Conservation (phyloP, 2,797 vertebrate species). For the Melanotaenia trifasciata region DNA sequence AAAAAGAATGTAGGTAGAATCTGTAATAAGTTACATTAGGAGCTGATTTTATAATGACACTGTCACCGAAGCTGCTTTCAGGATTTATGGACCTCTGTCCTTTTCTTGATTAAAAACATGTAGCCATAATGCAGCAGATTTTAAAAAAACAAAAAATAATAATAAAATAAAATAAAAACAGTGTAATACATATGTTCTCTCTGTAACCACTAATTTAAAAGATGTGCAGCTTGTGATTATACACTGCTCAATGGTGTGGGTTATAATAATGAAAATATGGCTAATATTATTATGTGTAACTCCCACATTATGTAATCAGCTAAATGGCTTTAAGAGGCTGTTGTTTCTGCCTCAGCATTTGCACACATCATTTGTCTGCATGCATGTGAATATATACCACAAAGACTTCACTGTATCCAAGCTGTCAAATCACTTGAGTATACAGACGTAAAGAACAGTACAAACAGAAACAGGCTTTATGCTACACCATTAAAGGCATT, state of each 20-base stretch:
- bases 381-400: constrained; percentile 24
- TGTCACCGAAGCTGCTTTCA: constrained; percentile 44
- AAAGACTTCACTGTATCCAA: constrained; percentile 13
- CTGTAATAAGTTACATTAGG: constrained; percentile 53
- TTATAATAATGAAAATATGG: constrained; percentile 19
- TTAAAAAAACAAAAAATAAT: no score
- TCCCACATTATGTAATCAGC: constrained; percentile 38
- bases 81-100: constrained; percentile 35
- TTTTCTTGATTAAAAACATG: constrained; percentile 58
- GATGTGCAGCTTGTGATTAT: constrained; percentile 46
- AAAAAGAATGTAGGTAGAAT: constrained; percentile 43
- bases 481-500: constrained; percentile 24
- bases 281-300: constrained; percentile 30
- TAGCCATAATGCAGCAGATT: constrained; percentile 18
- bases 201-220: constrained; percentile 33
- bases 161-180: not conserved
- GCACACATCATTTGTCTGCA: constrained; percentile 22
- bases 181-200: constrained; percentile 8
- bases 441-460: constrained; percentile 6
- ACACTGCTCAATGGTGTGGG: constrained; percentile 32
- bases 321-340: constrained; percentile 33
- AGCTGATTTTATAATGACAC: constrained; percentile 50
- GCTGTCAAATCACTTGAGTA: constrained; percentile 25
- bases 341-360: constrained; percentile 44
- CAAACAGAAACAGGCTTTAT: constrained; percentile 16